Percentiles rank a stretch among this genome's conserved stretches.
These are phyloP conservation scores for Delichon dasypus DNA, from an alignment of 2,797 vertebrate species.

Conservation along the genomic window DNA sequence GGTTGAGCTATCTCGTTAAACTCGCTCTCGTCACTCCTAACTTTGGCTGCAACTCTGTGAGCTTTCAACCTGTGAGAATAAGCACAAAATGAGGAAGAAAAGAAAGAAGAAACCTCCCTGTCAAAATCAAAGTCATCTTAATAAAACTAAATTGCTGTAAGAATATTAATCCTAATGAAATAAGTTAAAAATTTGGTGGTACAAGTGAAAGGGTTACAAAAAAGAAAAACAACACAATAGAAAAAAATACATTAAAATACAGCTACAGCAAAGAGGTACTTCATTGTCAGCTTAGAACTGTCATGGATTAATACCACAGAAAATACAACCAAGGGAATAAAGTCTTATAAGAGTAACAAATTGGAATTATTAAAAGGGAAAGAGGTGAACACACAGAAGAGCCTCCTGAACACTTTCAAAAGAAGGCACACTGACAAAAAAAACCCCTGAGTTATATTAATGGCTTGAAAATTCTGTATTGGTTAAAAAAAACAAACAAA, in stretches of 20 bases:
- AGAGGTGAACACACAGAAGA: neutral
- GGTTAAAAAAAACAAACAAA: neutral
- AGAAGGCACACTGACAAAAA: neutral
- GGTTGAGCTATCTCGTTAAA: neutral
- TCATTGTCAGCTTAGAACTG: neutral
- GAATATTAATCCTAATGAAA: neutral
- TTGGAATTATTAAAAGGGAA: neutral
- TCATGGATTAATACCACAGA: neutral
- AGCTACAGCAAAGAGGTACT: neutral
- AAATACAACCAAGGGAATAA: neutral
- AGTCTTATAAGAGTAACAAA: neutral
- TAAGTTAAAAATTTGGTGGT: neutral
- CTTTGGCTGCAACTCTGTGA: neutral
- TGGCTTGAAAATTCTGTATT: neutral
- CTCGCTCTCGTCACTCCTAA: neutral
- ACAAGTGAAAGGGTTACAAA: neutral
- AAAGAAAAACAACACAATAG: neutral
- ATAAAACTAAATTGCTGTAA: neutral
- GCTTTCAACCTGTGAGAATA: neutral
- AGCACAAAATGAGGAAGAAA: neutral
- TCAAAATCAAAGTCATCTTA: neutral
- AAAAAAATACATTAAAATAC: neutral
- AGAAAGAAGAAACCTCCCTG: neutral
- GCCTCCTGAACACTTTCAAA: neutral
- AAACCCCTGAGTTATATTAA: neutral